These are phyloP conservation scores for Bacillus rossius DNA, from an alignment of 1,140 invertebrate genomes.

Conservation along the genomic window DNA sequence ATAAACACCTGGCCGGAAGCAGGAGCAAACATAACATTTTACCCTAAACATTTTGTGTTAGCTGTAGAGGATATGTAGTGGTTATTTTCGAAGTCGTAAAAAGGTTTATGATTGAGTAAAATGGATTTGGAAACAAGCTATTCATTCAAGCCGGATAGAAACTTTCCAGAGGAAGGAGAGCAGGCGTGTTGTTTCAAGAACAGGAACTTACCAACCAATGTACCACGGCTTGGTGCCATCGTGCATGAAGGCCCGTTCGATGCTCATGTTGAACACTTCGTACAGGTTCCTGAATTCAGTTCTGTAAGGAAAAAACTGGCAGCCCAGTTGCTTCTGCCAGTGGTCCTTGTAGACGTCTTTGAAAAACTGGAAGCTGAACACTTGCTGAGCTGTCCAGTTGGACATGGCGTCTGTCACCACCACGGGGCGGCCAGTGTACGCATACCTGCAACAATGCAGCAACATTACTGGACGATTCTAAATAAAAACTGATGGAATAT, in stretches of 20 bases:
- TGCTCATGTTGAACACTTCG: slow-evolving; percentile 75
- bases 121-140: too few species aligned
- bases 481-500: too few species aligned
- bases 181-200: too few species aligned
- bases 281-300: slow-evolving; percentile 70
- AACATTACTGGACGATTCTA: too few species aligned
- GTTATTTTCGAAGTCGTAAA: too few species aligned
- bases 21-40: too few species aligned
- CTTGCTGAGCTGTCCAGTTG: slow-evolving; percentile 68
- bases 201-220: slow-evolving; percentile 69
- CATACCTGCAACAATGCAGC: slow-evolving; percentile 59
- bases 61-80: too few species aligned
- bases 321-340: slow-evolving; percentile 47
- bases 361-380: slow-evolving; percentile 61
- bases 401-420: slow-evolving; percentile 74
- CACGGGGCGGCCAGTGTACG: slow-evolving; percentile 72
- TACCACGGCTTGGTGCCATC: slow-evolving; percentile 73
- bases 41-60: too few species aligned
- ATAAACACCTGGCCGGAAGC: too few species aligned
- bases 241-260: slow-evolving; percentile 54
- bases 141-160: too few species aligned
- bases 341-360: slow-evolving; percentile 40
- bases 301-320: slow-evolving; percentile 90
- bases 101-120: too few species aligned
- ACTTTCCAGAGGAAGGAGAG: too few species aligned